Base-by-base conservation (phyloP, 1,140 invertebrate species). In the Drosophila arawakana region DNA sequence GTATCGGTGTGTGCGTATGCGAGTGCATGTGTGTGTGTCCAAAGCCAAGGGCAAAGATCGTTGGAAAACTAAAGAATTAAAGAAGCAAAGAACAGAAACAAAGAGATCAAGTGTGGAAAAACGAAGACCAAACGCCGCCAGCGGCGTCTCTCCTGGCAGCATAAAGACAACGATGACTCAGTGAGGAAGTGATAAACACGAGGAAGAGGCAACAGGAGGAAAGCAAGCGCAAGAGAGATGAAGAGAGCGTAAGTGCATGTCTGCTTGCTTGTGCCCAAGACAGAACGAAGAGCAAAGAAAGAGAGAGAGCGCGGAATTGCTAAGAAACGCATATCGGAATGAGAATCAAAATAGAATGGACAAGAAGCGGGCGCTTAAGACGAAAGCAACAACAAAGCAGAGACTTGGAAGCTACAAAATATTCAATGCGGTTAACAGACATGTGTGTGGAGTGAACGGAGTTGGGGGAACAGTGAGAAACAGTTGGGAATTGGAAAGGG, bases 261-360 rank as follows among this genome's bases (percentile, higher is more conserved):
- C 11, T 43, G 41, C 3, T 7, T 11, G 41, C 15, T 15, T 11
- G 39, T 11, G 39, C 11, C 25, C 25, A 30, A 30, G 25, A 2
- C 6, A 30, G 25, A 30, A 2, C 25, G 25, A 30, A 30, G 25
- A 30, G 25, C 37, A 39, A 25, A 66, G 37, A 34, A n/a, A 5
- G 37, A 62, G 58, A 57, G 34, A 39, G 43, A 25, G 25, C 25
- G 25, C 11, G 21, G 34, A n/a, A 30, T 41, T n/a, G 39, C 13
- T 43, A 60, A 49, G 43, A 52, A 46, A 25, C 15, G 66, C n/a
- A 47, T 43, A 57, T 54, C 52, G 72, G 76, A 81, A 67, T 63
- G 59, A 88, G 83, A 88, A 86, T 88, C 83, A 86, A 86, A 86
- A 86, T 86, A 86, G 83, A 86, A 83, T 70, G 47, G 15, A 43